Evolutionary conservation across 2,888 invertebrate genomes (phyloP), one percentile per base, ranked within the genome.

Genomic region (Arge pagana): DNA sequence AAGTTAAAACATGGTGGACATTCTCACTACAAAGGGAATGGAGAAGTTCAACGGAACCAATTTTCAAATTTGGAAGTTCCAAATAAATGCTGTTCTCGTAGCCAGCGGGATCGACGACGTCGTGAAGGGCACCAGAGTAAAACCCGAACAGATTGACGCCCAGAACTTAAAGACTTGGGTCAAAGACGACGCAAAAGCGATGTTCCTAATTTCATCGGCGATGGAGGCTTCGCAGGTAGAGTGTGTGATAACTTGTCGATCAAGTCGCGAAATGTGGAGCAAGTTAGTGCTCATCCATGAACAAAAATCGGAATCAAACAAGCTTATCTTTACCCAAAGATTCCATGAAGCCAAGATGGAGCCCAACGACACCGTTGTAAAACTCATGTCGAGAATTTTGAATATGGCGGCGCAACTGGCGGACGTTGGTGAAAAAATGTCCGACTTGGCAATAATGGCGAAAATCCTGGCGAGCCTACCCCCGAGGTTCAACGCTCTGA

Each of bases 391-490:
- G 5, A 28, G 30, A 23, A 10, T 54, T n/a, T n/a, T 36, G 15
- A 51, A 50, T 19, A 26, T 54, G 16, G 45, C 41, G 8, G 10
- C 16, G 11, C 52, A 50, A 42, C 28, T 56, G 42, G 52, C 36
- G 3, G 54, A 56, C 40, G 36, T 56, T 10, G 56, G 54, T n/a
- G 35, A 48, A 39, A 13, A 21, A 23, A 36, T 49, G 19, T 23
- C 52, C 11, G 24, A 28, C 7, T 11, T 10, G 13, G 26, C 53
- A 18, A 26, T 53, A 26, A 36, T 45, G 13, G 53, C 55, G 21
- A 57, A 55, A 50, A 43, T 49, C 15, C 37, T 57, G 19, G 57
- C 50, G 6, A 57, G 53, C 50, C 37, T 57, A 50, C 53, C 57
- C 11, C 26, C 48, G 4, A 52, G 40, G 33, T 54, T 31, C 43